Evolutionary conservation across 2,888 invertebrate species (phyloP).

Genomic region (Calameuta idolon): DNA sequence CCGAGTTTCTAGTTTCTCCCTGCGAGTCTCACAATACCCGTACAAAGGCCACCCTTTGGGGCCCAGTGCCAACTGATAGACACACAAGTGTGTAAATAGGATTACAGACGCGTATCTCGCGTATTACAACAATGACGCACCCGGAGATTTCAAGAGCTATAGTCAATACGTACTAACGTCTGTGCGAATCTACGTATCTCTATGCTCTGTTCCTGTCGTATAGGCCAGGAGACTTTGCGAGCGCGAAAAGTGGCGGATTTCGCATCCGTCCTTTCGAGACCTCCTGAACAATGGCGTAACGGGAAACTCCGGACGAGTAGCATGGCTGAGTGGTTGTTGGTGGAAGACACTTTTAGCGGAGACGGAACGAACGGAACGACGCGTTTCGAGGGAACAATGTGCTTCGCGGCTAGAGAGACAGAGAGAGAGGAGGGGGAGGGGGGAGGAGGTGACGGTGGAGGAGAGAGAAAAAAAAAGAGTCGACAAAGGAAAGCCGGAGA

Average conservation of each 20-base stretch:
- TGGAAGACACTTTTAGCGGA: slow-evolving; percentile 41
- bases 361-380: slow-evolving; percentile 22
- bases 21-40: background rate
- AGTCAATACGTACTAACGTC: background rate
- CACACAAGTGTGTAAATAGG: background rate
- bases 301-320: slow-evolving; percentile 34
- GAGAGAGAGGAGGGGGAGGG: background rate
- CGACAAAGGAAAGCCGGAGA: slow-evolving; percentile 34
- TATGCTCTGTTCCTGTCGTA: background rate
- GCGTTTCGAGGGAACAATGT: background rate
- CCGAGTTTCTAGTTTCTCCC: background rate
- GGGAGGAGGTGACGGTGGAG: slow-evolving; percentile 28
- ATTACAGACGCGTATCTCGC: background rate
- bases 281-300: slow-evolving; percentile 42
- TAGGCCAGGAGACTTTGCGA: background rate
- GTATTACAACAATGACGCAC: background rate
- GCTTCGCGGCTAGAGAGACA: slow-evolving; percentile 1
- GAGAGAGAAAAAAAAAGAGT: slow-evolving; percentile 36
- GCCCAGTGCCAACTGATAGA: background rate
- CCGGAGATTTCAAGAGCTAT: background rate
- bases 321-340: slow-evolving; percentile 39
- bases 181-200: background rate
- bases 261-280: slow-evolving; percentile 22
- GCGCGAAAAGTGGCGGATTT: slow-evolving; percentile 3
- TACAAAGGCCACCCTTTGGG: background rate